These are phyloP conservation scores for Prunella fulvescens DNA, from an alignment of 2,113 vertebrate species.

Conservation along the genomic window DNA sequence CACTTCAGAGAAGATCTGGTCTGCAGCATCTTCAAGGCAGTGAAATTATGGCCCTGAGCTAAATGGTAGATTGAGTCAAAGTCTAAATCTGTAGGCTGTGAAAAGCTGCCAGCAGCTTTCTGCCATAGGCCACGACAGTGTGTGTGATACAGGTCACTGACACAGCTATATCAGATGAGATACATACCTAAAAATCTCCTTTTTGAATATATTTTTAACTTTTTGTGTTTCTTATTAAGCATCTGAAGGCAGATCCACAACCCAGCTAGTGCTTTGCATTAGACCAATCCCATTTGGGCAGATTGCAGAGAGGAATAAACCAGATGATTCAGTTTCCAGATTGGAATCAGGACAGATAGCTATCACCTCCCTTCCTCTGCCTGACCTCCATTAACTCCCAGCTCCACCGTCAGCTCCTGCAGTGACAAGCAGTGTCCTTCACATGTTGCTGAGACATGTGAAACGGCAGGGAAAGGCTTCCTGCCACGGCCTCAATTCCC, in stretches of 20 bases:
- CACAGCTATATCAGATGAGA: neutral
- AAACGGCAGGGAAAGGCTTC: conserved; percentile 19
- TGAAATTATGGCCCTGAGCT: neutral
- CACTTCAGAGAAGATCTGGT: neutral
- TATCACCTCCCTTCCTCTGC: conserved; percentile 15
- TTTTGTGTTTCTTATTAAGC: neutral
- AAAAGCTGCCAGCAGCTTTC: neutral
- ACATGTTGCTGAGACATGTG: conserved; percentile 41
- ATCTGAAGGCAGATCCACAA: neutral
- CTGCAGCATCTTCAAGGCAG: neutral
- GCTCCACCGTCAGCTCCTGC: neutral
- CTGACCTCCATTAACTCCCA: neutral
- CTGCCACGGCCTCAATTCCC: neutral
- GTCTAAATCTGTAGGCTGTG: neutral
- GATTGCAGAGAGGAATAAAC: neutral
- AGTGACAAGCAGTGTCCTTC: conserved; percentile 22
- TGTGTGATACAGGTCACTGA: neutral
- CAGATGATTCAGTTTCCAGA: neutral
- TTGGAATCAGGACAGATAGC: neutral
- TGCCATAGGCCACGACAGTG: neutral
- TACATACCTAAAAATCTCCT: neutral
- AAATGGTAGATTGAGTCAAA: neutral
- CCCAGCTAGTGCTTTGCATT: neutral
- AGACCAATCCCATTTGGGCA: neutral
- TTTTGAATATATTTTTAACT: neutral